Evolutionary conservation across 2,113 vertebrate genomes (phyloP).

Genomic region (Rattus rattus): DNA sequence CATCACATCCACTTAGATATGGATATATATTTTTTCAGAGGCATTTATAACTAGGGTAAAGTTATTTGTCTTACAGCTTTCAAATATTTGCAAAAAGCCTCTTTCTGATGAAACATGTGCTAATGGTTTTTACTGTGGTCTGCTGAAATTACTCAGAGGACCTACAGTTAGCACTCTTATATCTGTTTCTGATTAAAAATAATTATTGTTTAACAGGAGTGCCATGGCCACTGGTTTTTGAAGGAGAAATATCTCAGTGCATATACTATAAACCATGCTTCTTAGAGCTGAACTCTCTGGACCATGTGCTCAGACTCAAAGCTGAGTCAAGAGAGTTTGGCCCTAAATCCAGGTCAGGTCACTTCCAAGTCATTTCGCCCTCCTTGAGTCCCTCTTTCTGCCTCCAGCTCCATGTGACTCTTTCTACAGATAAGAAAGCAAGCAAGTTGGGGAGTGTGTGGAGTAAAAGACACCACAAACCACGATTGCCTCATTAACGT

Average conservation of each 20-base stretch:
- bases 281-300: constrained; percentile 10
- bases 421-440: constrained; percentile 15
- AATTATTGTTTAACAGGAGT: constrained; percentile 21
- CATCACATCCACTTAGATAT: constrained; percentile 2
- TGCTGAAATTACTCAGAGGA: background rate
- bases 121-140: background rate
- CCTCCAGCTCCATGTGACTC: background rate
- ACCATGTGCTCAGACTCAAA: constrained; percentile 10
- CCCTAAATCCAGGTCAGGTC: constrained; percentile 22
- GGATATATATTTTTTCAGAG: background rate
- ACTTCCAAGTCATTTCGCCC: constrained; percentile 29
- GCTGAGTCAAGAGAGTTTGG: background rate
- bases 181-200: constrained; percentile 48
- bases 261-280: constrained; percentile 24
- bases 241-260: constrained; percentile 21
- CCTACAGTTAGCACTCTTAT: background rate
- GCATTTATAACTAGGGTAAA: background rate
- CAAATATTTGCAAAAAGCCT: constrained; percentile 28
- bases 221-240: background rate
- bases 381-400: constrained; percentile 53
- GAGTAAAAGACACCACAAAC: constrained; percentile 61
- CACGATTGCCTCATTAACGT: constrained; percentile 53
- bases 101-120: background rate
- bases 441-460: background rate
- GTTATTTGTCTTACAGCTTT: background rate